A percentile compares a stretch with the other conserved stretches of the same genome.
Conservation (phyloP, 2,888 invertebrate species). For the Cerceris ruficornis region DNA sequence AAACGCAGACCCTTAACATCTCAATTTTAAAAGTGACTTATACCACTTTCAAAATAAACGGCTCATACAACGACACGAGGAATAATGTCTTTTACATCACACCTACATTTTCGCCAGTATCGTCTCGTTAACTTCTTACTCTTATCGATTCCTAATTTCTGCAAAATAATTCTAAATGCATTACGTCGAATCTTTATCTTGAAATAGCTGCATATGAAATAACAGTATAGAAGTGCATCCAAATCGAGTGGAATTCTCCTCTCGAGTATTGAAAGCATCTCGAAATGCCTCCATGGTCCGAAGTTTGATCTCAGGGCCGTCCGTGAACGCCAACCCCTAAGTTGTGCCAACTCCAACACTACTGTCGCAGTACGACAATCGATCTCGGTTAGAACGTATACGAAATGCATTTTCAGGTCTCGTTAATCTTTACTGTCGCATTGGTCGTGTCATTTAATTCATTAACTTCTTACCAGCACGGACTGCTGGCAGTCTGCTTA, state of each 20-base stretch:
- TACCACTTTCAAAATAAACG: no score
- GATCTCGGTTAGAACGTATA: slow-evolving; percentile 67
- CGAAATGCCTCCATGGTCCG: slow-evolving; percentile 28
- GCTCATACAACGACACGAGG: no score
- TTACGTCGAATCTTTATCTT: no score
- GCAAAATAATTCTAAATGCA: no score
- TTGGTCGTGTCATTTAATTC: slow-evolving; percentile 25
- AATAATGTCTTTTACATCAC: no score
- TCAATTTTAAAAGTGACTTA: no score
- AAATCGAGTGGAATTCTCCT: slow-evolving; percentile 33
- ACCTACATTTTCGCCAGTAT: no score
- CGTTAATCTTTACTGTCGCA: slow-evolving; percentile 38
- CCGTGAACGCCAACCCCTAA: slow-evolving; percentile 61
- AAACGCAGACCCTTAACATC: no score
- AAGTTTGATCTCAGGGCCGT: slow-evolving; percentile 57
- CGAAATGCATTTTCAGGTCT: slow-evolving; percentile 53
- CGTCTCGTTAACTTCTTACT: no score
- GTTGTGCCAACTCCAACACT: slow-evolving; percentile 72
- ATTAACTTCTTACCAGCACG: neutral
- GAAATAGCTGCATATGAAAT: no score
- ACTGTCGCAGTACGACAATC: slow-evolving; percentile 79
- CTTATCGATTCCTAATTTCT: no score
- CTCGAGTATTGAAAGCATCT: slow-evolving; percentile 20
- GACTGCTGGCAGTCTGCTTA: neutral
- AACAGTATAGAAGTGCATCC: neutral